phyloP scores from a whole-genome alignment of 2,797 vertebrate species.

The Hipposideros larvatus region DNA sequence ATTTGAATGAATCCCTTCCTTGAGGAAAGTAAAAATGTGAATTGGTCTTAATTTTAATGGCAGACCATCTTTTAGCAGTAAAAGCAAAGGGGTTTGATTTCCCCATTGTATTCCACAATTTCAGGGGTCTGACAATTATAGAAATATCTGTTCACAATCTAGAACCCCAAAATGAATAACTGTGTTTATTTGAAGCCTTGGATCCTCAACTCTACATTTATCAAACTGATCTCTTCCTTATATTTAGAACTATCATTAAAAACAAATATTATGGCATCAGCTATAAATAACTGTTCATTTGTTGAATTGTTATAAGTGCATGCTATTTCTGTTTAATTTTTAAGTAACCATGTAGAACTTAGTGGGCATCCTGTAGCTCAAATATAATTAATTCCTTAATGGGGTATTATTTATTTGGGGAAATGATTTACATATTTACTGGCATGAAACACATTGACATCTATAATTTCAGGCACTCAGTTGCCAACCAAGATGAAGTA shows the following conservation, averaged over 20 bases:
- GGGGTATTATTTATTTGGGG: neutral
- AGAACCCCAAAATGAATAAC: neutral
- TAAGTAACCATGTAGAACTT: neutral
- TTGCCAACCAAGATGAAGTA: neutral
- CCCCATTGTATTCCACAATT: neutral
- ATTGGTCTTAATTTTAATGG: neutral
- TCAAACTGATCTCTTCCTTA: neutral
- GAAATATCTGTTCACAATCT: neutral
- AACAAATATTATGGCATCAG: neutral
- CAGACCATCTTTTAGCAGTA: neutral
- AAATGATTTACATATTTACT: slow-evolving; percentile 6
- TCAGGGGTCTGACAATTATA: neutral
- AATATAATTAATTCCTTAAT: neutral
- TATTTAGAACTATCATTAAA: neutral
- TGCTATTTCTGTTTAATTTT: neutral
- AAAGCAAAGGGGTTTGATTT: neutral
- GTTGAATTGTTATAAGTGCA: neutral
- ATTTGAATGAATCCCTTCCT: slow-evolving; percentile 16
- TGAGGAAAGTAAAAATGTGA: neutral
- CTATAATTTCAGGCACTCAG: neutral
- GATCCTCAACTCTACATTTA: neutral
- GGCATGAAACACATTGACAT: neutral
- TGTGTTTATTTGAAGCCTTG: neutral
- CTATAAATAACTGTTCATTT: neutral
- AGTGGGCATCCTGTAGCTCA: neutral